Evolutionary conservation across 2,888 invertebrate genomes (phyloP).

Genomic region (Eupelmus urozonus): DNA sequence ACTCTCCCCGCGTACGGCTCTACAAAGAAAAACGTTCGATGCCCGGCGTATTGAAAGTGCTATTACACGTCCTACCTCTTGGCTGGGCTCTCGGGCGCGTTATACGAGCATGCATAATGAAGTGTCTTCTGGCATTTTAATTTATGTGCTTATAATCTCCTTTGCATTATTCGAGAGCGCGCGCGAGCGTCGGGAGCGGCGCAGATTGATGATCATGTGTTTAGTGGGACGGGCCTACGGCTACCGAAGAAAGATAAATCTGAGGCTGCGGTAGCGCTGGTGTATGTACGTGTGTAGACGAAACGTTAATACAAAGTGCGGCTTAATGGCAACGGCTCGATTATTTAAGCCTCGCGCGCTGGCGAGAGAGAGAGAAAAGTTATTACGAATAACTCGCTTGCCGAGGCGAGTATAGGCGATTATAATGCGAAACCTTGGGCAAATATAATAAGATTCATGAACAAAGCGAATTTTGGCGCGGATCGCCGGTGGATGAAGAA

Average conservation of each 20-base stretch:
- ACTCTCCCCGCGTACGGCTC: too few relatives aligned
- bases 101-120: slow-evolving; percentile 58
- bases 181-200: too few relatives aligned
- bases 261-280: slow-evolving; percentile 51
- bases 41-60: slow-evolving; percentile 55
- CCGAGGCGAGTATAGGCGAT: background rate
- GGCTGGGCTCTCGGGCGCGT: slow-evolving; percentile 4
- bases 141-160: slow-evolving; percentile 59
- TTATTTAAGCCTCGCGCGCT: slow-evolving; percentile 51
- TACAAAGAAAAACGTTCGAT: slow-evolving; percentile 55
- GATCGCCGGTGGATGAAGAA: background rate
- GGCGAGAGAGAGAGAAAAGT: slow-evolving; percentile 32
- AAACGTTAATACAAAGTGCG: slow-evolving; percentile 53
- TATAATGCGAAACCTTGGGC: slow-evolving; percentile 9
- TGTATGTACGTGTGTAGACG: background rate
- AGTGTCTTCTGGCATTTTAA: slow-evolving; percentile 59
- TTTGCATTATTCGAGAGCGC: slow-evolving; percentile 68
- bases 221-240: slow-evolving; percentile 71
- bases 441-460: slow-evolving; percentile 45
- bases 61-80: slow-evolving; percentile 45
- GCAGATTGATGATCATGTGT: slow-evolving; percentile 72
- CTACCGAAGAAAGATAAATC: slow-evolving; percentile 76
- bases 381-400: slow-evolving; percentile 46
- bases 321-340: slow-evolving; percentile 48
- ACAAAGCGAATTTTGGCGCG: slow-evolving; percentile 3